Evolutionary conservation across 2,888 invertebrate species (phyloP), one percentile per base, ranked within the genome.

Genomic region (Kryphioiulus occultus): DNA sequence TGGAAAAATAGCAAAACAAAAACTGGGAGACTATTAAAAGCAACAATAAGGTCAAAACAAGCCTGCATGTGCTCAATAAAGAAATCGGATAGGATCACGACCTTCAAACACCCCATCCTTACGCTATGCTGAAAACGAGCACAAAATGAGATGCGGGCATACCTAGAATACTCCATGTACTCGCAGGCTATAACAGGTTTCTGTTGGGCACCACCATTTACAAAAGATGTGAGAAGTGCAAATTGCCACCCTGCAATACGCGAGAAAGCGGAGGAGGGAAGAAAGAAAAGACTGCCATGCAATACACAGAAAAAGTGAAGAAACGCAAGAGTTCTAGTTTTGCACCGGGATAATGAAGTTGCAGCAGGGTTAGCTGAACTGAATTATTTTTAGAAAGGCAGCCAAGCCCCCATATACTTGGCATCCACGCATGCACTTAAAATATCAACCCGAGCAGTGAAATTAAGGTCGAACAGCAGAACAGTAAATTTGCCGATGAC

Each of bases 361-460:
- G n/a, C 19, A 53, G n/a, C n/a, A 53, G 53, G 53, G 53, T 53
- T 53, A 53, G 53, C 53, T 53, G 53, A 83, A 83, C 53, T 53
- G n/a, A 53, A 53, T 53, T 53, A 53, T 53, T 53, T 53, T 53
- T 85, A 42, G 39, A 85, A 35, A 42, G 32, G 42, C 85, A 86
- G 53, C 86, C 42, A 7, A 86, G 47, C 53, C 44, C 47, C 32
- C 53, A 47, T 86, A 12, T 35, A 17, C 83, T 83, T 39, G 83
- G 83, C 83, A 83, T 83, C 39, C 39, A 9, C 26, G 39, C 19
- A 83, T n/a, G 39, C 3, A 32, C 39, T 35, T 35, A 35, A 83
- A 35, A 26, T 35, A 35, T 83, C 83, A 30, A 35, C n/a, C 83
- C 83, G 3, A 26, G 19, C 26, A 35, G 32, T 17, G 10, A 78